Conservation (phyloP, 1,140 invertebrate species). For the Ladona fulva region DNA sequence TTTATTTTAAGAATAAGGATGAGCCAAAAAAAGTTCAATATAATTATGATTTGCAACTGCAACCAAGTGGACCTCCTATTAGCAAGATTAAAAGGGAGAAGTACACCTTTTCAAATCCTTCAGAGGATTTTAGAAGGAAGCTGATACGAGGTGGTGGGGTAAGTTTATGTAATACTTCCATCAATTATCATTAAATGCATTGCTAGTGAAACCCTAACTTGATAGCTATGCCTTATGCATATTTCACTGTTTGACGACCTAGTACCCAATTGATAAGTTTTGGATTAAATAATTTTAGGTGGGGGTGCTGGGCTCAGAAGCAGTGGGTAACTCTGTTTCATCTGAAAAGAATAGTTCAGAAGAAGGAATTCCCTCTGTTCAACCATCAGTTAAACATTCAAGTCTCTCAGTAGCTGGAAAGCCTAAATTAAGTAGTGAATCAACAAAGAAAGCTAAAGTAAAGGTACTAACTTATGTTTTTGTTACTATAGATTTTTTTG, state of each 20-base stretch:
- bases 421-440: conserved; percentile 51
- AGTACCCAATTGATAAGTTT: neutral
- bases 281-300: conserved; percentile 15
- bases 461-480: conserved; percentile 35
- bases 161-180: conserved; percentile 29
- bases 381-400: neutral
- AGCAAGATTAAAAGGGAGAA: conserved; percentile 57
- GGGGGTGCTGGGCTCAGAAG: conserved; percentile 20
- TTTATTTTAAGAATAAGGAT: conserved; percentile 84
- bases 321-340: conserved; percentile 10
- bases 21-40: conserved; percentile 81
- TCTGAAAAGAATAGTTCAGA: conserved; percentile 18
- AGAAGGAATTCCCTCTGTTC: conserved; percentile 4
- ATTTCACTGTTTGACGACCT: neutral
- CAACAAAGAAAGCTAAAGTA: conserved; percentile 53
- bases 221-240: no score
- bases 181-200: no score
- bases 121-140: conserved; percentile 80
- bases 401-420: conserved; percentile 41
- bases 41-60: conserved; percentile 77
- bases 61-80: conserved; percentile 58
- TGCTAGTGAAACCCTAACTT: no score
- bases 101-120: conserved; percentile 72
- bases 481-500: neutral
- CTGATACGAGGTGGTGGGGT: conserved; percentile 80